Base-by-base conservation (phyloP, 2,113 vertebrate species). In the Meles meles region DNA sequence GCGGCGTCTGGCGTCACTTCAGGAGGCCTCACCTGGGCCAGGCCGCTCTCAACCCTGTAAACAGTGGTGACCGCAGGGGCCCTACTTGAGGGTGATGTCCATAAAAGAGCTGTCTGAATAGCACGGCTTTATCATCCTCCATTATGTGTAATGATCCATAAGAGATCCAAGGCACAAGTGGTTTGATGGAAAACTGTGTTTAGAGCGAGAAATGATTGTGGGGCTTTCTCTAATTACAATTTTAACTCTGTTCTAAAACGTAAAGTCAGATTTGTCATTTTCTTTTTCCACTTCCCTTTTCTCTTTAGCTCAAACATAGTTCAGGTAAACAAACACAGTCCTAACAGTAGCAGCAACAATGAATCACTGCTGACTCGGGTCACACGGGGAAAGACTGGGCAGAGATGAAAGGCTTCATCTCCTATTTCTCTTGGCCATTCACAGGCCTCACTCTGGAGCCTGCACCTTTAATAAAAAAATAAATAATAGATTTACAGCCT, bases 371-470 rank as follows among this genome's bases (percentile, higher is more conserved):
- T 42, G 87, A n/a, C 93, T 67, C 7, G 12, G 61, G 69, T 92
- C 76, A 82, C 84, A 7, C 0, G 18, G 88, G 72, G 69, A 96
- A 82, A 88, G 27, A 25, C 80, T 4, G 71, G 23, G 49, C 61
- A 14, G 44, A 97, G 84, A 97, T 96, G 94, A 97, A 98, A 98
- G 92, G 84, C 34, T 61, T 42, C 87, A 15, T 81, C 94, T 97
- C 96, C 71, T 94, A 5, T 96, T 97, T 90, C 96, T 90, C 93
- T 37, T 63, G 81, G 91, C 94, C 71, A 89, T 77, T 95, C 94
- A 97, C 1, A 0, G 81, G 71, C 23, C 82, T 97, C 34, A 1
- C 82, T 93, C 29, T 27, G 55, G 67, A 97, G 90, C 61, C 9
- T 57, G 44, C 69, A 59, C 93, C 67, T 94, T 92, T 94, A 95